phyloP scores from a whole-genome alignment of 2,888 invertebrate species.

The Sminthurides aquaticus region DNA sequence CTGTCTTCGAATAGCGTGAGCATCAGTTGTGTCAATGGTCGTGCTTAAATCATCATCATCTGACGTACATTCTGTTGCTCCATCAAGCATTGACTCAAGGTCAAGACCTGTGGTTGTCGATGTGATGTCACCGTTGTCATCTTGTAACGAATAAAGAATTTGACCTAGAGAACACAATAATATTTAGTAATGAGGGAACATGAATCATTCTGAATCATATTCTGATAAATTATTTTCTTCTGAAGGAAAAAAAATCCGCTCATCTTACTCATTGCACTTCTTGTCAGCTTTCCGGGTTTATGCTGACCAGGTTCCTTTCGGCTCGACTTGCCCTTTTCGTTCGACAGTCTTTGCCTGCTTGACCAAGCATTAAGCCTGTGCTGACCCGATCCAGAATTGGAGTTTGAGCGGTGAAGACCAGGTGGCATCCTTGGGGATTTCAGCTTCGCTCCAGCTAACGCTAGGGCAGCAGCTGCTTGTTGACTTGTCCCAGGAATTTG shows the following conservation, averaged over 20 bases:
- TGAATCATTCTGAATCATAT: slow-evolving; percentile 1
- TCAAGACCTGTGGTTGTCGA: slow-evolving; percentile 70
- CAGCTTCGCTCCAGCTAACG: slow-evolving; percentile 13
- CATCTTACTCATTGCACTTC: slow-evolving; percentile 40
- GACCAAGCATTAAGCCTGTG: slow-evolving; percentile 21
- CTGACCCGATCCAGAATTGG: slow-evolving; percentile 40
- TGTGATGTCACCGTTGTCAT: slow-evolving; percentile 65
- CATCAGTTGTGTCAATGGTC: slow-evolving; percentile 55
- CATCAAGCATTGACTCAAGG: slow-evolving; percentile 70
- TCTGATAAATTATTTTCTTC: background rate
- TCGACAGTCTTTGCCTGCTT: slow-evolving; percentile 23
- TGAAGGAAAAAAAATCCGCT: no score
- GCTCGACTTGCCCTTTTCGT: slow-evolving; percentile 24
- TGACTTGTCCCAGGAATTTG: slow-evolving; percentile 32
- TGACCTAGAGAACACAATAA: slow-evolving; percentile 32
- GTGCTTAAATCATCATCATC: slow-evolving; percentile 67
- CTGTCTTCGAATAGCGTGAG: slow-evolving; percentile 69
- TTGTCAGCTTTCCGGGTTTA: slow-evolving; percentile 38
- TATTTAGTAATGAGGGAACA: slow-evolving; percentile 6
- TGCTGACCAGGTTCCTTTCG: slow-evolving; percentile 22
- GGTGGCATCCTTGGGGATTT: slow-evolving; percentile 28
- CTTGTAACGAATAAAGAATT: slow-evolving; percentile 39
- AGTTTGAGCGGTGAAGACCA: slow-evolving; percentile 35
- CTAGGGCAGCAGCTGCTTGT: slow-evolving; percentile 19
- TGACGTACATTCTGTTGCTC: slow-evolving; percentile 52